These are phyloP conservation scores for Alces alces DNA, from an alignment of 2,113 vertebrate genomes.

Conservation along the genomic window DNA sequence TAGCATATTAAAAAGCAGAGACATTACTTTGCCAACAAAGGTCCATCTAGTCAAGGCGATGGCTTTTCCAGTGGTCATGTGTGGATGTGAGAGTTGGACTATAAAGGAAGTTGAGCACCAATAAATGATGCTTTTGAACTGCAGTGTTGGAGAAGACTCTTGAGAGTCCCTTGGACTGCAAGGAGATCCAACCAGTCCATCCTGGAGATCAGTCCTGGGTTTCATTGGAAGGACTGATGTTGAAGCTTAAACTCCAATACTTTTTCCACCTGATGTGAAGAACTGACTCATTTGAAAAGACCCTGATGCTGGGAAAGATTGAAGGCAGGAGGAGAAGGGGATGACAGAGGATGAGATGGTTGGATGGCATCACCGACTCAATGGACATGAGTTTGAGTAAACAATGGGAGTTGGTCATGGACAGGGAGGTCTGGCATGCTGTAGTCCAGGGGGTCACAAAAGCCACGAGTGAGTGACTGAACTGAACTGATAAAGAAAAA, in stretches of 20 bases:
- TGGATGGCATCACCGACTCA: background rate
- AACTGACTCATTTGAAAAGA: background rate
- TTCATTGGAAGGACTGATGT: background rate
- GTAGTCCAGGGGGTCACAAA: background rate
- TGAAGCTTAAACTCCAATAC: background rate
- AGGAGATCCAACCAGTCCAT: background rate
- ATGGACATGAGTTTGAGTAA: background rate
- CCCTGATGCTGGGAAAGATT: background rate
- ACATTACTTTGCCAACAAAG: background rate
- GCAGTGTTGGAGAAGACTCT: background rate
- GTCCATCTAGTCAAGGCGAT: background rate
- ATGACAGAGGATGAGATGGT: background rate
- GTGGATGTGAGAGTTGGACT: background rate
- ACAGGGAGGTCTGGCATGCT: background rate
- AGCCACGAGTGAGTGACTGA: background rate
- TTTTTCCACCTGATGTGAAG: background rate
- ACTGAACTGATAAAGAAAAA: background rate
- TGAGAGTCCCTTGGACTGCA: background rate
- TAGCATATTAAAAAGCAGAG: background rate
- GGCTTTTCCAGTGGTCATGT: background rate
- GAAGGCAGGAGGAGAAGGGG: background rate
- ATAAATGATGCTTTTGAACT: background rate
- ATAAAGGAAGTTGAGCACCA: accelerated
- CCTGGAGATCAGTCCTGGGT: background rate
- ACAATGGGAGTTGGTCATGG: accelerated